These are phyloP conservation scores for Aegotheles bennettii DNA, from an alignment of 2,113 vertebrate species.

Conservation along the genomic window DNA sequence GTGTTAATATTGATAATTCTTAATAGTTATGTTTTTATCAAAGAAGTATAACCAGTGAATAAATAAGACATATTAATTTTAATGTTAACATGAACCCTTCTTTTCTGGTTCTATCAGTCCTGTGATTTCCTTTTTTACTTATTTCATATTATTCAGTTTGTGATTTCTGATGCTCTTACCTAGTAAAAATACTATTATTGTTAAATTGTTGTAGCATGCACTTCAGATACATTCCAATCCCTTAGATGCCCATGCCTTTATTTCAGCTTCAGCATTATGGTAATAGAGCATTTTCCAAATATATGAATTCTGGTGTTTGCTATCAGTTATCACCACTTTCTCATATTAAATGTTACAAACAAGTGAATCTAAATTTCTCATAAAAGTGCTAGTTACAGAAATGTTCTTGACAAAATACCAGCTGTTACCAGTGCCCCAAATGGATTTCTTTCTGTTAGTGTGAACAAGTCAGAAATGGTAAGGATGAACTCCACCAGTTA, in stretches of 20 bases:
- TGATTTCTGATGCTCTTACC: neutral
- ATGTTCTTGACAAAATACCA: neutral
- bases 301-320: neutral
- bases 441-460: neutral
- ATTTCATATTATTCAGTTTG: neutral
- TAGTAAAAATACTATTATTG: neutral
- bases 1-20: neutral
- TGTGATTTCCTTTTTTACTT: neutral
- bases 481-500: neutral
- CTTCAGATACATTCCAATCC: neutral
- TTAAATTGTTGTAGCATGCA: neutral
- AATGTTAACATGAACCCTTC: neutral
- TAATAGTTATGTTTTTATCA: neutral
- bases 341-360: neutral
- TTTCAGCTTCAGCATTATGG: neutral
- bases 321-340: neutral
- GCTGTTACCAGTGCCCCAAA: neutral
- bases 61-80: neutral
- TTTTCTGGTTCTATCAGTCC: accelerated
- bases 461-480: neutral
- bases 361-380: neutral
- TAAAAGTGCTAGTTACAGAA: neutral
- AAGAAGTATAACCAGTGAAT: neutral
- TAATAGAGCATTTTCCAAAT: neutral
- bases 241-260: accelerated